Conservation (phyloP, 2,888 invertebrate genomes). For the Agrochola lota region DNA sequence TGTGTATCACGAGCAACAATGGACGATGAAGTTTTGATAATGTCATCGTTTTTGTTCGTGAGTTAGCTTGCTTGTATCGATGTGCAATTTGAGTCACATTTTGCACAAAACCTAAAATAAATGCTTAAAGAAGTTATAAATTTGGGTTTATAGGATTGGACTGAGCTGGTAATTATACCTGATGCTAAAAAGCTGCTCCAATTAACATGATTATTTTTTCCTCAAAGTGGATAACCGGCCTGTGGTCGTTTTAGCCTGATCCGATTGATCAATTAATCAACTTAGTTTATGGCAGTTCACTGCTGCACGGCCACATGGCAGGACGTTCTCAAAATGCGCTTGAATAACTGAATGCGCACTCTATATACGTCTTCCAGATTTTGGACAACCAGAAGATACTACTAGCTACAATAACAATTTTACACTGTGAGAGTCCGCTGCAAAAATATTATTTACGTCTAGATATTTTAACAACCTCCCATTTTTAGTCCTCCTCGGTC, state of each 20-base stretch:
- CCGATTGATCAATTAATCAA: neutral
- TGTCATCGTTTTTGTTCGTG: conserved; percentile 61
- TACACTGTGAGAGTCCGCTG: neutral
- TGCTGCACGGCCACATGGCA: no score
- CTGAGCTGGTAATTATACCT: neutral
- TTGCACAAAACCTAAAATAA: neutral
- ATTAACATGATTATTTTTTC: neutral
- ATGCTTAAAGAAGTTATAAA: neutral
- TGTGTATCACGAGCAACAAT: conserved; percentile 78
- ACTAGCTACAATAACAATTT: neutral
- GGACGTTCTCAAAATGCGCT: neutral
- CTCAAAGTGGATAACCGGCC: no score
- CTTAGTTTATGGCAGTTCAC: neutral
- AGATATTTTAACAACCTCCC: neutral
- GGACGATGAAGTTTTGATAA: conserved; percentile 69
- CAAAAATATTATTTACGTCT: neutral
- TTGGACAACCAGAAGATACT: neutral
- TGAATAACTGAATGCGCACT: neutral
- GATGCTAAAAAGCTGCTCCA: neutral
- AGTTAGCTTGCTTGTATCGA: conserved; percentile 37
- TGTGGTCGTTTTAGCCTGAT: neutral
- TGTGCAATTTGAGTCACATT: conserved; percentile 29
- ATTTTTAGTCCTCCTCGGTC: neutral
- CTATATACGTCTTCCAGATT: neutral
- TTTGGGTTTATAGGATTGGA: neutral